Percentiles rank a stretch among this genome's conserved stretches.
Conservation (phyloP, 2,888 invertebrate species). For the Mythimna ferrago region DNA sequence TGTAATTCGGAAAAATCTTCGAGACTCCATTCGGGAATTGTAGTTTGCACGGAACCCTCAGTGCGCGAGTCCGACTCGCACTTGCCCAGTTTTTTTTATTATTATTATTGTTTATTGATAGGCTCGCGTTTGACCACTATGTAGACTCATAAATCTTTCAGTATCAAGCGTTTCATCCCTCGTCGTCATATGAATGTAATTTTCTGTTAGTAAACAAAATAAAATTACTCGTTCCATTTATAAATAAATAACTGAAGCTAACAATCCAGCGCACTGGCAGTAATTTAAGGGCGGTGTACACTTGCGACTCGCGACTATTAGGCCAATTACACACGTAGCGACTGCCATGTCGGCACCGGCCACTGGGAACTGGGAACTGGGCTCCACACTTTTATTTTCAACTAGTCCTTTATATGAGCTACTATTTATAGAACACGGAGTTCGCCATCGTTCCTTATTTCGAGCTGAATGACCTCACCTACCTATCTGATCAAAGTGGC, state of each 20-base stretch:
- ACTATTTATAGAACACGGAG: slow-evolving; percentile 44
- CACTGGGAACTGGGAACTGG: slow-evolving; percentile 26
- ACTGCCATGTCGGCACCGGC: slow-evolving; percentile 30
- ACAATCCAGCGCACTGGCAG: slow-evolving; percentile 37
- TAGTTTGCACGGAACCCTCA: no score
- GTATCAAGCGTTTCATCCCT: no score
- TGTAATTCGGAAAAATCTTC: no score
- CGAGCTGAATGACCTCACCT: not conserved
- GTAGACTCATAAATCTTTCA: no score
- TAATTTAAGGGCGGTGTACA: slow-evolving; percentile 59
- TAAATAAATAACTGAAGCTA: slow-evolving; percentile 41
- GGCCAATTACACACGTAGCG: slow-evolving; percentile 64
- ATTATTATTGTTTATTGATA: no score
- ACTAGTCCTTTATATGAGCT: slow-evolving; percentile 34
- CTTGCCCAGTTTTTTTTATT: no score
- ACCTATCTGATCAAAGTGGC: not conserved
- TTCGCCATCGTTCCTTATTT: not conserved
- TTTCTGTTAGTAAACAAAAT: not conserved
- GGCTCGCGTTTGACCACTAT: no score
- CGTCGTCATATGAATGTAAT: not conserved
- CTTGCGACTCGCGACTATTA: slow-evolving; percentile 60
- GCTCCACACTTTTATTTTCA: slow-evolving; percentile 50
- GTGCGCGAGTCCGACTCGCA: no score
- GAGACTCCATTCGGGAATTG: no score
- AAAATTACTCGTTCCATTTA: slow-evolving; percentile 32